phyloP scores from a whole-genome alignment of 2,113 vertebrate species.

The Lasiurus cinereus region DNA sequence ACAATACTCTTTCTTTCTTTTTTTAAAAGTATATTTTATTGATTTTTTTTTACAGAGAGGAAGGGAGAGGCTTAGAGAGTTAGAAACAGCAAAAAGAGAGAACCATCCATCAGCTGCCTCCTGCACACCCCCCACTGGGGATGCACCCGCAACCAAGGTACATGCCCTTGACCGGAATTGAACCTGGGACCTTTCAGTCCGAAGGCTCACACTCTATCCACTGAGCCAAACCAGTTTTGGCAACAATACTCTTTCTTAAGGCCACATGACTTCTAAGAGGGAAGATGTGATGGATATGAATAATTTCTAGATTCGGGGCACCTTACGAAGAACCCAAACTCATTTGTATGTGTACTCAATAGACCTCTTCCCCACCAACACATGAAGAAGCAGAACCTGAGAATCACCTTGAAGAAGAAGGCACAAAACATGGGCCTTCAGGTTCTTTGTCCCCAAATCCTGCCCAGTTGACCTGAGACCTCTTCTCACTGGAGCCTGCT shows the following conservation, averaged over 20 bases:
- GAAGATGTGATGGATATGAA: background rate
- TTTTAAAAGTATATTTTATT: too few species aligned
- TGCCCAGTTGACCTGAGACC: background rate
- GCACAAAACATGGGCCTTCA: background rate
- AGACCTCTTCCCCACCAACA: background rate
- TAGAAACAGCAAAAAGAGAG: too few species aligned
- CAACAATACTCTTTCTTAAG: background rate
- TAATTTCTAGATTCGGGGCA: background rate
- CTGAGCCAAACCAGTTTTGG: too few species aligned
- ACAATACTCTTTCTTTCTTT: background rate
- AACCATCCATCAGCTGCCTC: too few species aligned
- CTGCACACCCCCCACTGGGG: too few species aligned
- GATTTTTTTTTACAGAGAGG: too few species aligned
- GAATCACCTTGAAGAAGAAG: background rate
- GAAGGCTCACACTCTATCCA: too few species aligned
- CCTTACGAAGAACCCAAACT: background rate
- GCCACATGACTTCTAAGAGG: background rate
- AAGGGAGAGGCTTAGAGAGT: too few species aligned
- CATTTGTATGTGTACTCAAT: background rate
- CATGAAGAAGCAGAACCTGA: background rate
- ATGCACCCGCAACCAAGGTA: too few species aligned
- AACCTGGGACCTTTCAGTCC: too few species aligned
- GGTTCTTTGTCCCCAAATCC: background rate
- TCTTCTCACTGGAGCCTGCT: conserved; percentile 51
- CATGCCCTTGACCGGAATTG: too few species aligned